Evolutionary conservation across 2,888 invertebrate genomes (phyloP), one percentile per base, ranked within the genome.

Genomic region (Drosophila tripunctata): DNA sequence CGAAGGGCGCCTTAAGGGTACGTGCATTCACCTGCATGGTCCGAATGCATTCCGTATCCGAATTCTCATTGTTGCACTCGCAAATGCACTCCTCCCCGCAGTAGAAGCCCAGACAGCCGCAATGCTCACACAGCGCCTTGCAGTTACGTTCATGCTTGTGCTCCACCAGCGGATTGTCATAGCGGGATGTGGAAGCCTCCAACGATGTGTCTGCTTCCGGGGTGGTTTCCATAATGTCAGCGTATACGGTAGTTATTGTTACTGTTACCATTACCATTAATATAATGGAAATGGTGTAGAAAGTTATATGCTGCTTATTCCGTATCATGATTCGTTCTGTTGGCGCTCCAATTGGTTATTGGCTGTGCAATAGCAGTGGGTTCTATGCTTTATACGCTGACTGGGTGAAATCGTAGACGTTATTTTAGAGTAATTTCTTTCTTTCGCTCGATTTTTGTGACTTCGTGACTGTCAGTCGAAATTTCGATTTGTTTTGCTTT

Each of bases 71-170:
- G 65, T 89, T 89, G 45, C 91, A 92, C 66, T 92, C 92, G 54
- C 92, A 92, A 24, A 92, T 90, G 51, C 92, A 92, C 61, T 92
- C 91, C 58, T 92, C 92, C 2, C 91, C 92, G 31, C 92, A 92
- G 64, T 91, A 92, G 78, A 91, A 92, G 21, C 89, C 91, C 47
- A 89, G 64, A 48, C 91, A 91, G 14, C 89, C 88, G 41, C 92
- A 92, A 6, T 90, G 89, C 31, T 84, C 88, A 33, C 92, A 92
- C 2, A 91, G 81, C 0, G 86, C 70, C 50, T 90, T 90, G 60
- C 92, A 92, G 17, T 89, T 89, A 4, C 76, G 68, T 6, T 81
- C 82, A 17, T 90, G 83, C 19, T 87, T 80, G 2, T 86, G 67
- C 50, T 90, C 90, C 7, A 82, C 78, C 3, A 87, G 78, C 2